Evolutionary conservation across 1,140 invertebrate genomes (phyloP).

Genomic region (Ostrea denselamellosa): DNA sequence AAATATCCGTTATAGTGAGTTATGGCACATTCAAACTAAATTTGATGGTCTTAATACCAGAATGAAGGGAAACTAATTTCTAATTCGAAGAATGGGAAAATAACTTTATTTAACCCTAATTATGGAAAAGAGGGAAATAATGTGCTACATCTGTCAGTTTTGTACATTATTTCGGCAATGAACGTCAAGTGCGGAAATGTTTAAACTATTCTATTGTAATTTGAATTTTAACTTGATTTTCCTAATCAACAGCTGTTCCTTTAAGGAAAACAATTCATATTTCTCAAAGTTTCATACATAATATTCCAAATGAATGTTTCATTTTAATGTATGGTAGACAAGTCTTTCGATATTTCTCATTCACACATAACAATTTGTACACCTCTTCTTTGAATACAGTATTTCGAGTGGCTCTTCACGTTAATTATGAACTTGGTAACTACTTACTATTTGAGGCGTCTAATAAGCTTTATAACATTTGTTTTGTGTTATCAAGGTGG

Average conservation of each 20-base stretch:
- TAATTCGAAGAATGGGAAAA: constrained; percentile 24
- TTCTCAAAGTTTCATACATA: constrained; percentile 8
- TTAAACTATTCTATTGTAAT: constrained; percentile 36
- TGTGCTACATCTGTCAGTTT: not conserved
- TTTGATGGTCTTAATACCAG: constrained; percentile 21
- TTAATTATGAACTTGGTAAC: not conserved
- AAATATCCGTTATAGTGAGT: not conserved
- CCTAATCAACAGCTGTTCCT: constrained; percentile 35
- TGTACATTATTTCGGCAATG: constrained; percentile 29
- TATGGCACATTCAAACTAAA: not conserved
- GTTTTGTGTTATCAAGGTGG: not conserved
- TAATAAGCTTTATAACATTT: not conserved
- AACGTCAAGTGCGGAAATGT: constrained; percentile 31
- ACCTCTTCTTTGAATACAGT: not conserved
- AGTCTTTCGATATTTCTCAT: not conserved
- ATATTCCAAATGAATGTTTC: constrained; percentile 17
- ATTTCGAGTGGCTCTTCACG: not conserved
- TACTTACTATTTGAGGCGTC: not conserved
- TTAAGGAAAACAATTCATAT: constrained; percentile 22
- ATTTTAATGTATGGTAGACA: not conserved
- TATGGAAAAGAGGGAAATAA: constrained; percentile 33
- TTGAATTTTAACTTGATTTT: constrained; percentile 24
- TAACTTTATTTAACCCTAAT: constrained; percentile 24
- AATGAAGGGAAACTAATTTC: not conserved
- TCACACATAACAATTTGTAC: not conserved